phyloP scores from a whole-genome alignment of 2,888 invertebrate species.

The Drosophila paramelanica region DNA sequence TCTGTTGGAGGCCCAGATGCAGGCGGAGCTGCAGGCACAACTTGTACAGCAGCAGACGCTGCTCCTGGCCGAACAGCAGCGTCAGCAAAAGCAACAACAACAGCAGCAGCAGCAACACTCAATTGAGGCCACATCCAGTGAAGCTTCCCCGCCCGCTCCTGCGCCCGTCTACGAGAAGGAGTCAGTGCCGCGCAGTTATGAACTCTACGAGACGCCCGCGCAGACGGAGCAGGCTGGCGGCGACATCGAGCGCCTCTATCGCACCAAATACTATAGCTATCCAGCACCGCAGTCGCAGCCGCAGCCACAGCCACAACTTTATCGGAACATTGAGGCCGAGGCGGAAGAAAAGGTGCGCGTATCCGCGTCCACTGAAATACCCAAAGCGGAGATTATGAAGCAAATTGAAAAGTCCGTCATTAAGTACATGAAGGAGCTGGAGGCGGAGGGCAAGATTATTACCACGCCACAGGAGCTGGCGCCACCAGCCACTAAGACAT shows the following conservation, averaged over 20 bases:
- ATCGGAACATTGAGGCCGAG: conserved; percentile 61
- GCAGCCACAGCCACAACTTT: conserved; percentile 39
- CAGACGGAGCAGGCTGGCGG: conserved; percentile 28
- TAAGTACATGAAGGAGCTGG: conserved; percentile 84
- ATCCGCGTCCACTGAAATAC: conserved; percentile 82
- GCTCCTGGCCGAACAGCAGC: conserved; percentile 58
- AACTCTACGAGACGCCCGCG: conserved; percentile 48
- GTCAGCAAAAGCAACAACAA: conserved; percentile 29
- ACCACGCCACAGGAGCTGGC: conserved; percentile 74
- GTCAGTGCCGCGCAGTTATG: conserved; percentile 68
- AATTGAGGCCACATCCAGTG: conserved; percentile 25
- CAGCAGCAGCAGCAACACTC: conserved; percentile 19
- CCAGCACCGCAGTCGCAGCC: conserved; percentile 40
- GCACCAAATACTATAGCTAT: conserved; percentile 73
- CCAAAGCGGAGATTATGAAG: conserved; percentile 83
- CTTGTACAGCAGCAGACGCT: conserved; percentile 54
- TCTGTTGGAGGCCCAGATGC: conserved; percentile 64
- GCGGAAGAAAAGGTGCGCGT: conserved; percentile 77
- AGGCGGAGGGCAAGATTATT: conserved; percentile 83
- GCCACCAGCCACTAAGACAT: conserved; percentile 73
- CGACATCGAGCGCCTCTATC: conserved; percentile 75
- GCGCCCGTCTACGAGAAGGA: conserved; percentile 81
- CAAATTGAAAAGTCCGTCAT: conserved; percentile 85
- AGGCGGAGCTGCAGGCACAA: conserved; percentile 57
- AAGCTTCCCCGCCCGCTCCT: conserved; percentile 36